A percentile compares a stretch with the other conserved stretches of the same genome.
These are phyloP conservation scores for Drosophila pseudotakahashii DNA, from an alignment of 2,888 invertebrate species.

Conservation along the genomic window DNA sequence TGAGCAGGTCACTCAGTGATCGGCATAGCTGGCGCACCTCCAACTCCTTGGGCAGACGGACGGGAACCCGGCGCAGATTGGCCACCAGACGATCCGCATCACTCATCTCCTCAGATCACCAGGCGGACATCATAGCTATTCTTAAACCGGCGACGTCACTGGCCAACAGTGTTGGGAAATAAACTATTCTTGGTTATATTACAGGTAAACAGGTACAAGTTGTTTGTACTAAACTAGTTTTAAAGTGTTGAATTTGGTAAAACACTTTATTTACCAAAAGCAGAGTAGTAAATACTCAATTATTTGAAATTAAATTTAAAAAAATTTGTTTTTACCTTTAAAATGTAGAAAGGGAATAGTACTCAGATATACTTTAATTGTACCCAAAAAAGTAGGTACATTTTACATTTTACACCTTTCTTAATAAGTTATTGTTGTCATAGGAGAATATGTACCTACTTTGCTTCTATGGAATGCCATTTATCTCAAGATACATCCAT, in stretches of 20 bases:
- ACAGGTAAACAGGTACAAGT: neutral
- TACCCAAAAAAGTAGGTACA: neutral
- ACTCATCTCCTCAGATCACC: slow-evolving; percentile 16
- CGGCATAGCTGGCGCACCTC: slow-evolving; percentile 98
- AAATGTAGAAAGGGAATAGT: too few relatives aligned
- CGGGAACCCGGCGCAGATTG: slow-evolving; percentile 86
- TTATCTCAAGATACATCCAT: neutral
- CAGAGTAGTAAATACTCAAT: too few relatives aligned
- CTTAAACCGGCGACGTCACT: slow-evolving; percentile 24
- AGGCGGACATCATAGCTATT: slow-evolving; percentile 29
- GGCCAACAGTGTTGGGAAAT: slow-evolving; percentile 18
- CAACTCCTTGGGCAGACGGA: slow-evolving; percentile 87
- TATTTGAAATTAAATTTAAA: too few relatives aligned
- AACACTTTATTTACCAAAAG: too few relatives aligned
- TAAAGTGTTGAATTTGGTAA: too few relatives aligned
- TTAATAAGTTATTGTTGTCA: too few relatives aligned
- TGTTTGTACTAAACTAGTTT: too few relatives aligned
- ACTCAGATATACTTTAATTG: too few relatives aligned
- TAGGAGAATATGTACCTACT: neutral
- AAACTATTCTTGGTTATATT: neutral
- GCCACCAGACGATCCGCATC: slow-evolving; percentile 32
- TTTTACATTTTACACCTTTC: neutral
- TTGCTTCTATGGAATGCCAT: neutral
- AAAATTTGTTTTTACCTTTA: too few relatives aligned
- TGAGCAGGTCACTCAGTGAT: slow-evolving; percentile 95